A percentile compares a stretch with the other conserved stretches of the same genome.
Evolutionary conservation across 2,797 vertebrate species (phyloP).

Genomic region (Bryconaethiops microstoma): DNA sequence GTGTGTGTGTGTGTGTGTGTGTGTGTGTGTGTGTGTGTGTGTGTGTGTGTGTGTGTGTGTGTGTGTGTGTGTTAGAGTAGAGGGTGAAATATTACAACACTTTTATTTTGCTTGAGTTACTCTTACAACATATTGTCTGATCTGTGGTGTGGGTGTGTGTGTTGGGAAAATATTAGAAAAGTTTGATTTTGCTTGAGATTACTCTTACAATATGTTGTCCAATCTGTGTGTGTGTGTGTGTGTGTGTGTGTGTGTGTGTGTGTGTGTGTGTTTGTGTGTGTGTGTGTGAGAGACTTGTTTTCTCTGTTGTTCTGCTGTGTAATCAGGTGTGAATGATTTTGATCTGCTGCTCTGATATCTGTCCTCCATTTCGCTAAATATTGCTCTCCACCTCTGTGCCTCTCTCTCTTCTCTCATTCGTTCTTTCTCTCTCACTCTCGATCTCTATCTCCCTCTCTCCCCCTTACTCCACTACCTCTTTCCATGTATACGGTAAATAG

Average conservation of each 20-base stretch:
- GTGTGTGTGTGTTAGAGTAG: no score
- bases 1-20: neutral
- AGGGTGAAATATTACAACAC: no score
- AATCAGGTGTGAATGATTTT: constrained; percentile 47
- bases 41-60: no score
- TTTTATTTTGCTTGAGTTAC: no score
- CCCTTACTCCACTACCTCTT: neutral
- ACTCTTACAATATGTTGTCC: constrained; percentile 18
- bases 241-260: constrained; percentile 55
- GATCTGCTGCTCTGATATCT: constrained; percentile 67
- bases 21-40: no score
- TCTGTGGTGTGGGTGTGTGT: neutral
- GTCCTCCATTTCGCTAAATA: constrained; percentile 37
- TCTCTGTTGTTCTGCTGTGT: constrained; percentile 47
- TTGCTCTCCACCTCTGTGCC: constrained; percentile 14
- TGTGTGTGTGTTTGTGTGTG: constrained; percentile 48
- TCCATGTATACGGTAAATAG: constrained; percentile 11
- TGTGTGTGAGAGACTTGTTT: constrained; percentile 42
- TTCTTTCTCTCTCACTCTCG: neutral
- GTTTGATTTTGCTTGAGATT: constrained; percentile 49
- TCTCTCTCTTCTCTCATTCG: neutral
- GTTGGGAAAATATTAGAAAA: constrained; percentile 48
- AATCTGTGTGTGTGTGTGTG: no score
- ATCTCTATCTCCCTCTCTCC: neutral
- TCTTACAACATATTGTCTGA: no score